phyloP scores from a whole-genome alignment of 2,113 vertebrate genomes.

The Nycticebus coucang region DNA sequence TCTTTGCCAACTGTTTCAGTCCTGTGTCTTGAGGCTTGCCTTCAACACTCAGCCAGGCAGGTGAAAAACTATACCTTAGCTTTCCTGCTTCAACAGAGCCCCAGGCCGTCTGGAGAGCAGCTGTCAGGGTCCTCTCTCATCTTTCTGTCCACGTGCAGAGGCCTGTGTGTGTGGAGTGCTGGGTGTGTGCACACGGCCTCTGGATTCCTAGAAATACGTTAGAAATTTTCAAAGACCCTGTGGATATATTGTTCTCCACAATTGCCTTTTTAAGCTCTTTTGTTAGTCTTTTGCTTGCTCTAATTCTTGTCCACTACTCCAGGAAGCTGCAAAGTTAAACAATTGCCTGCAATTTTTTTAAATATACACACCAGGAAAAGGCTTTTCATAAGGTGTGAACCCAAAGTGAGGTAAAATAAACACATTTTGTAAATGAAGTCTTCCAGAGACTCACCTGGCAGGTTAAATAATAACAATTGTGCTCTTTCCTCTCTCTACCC shows the following conservation, averaged over 20 bases:
- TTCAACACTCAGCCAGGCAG: neutral
- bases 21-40: neutral
- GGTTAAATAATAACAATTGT: neutral
- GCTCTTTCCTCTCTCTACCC: too few relatives aligned
- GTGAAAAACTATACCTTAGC: neutral
- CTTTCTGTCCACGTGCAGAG: neutral
- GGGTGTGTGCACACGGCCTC: neutral
- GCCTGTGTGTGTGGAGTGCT: neutral
- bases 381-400: neutral
- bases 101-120: neutral
- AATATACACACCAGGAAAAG: neutral
- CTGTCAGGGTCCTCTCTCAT: neutral
- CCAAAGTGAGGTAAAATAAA: neutral
- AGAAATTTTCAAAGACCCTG: neutral
- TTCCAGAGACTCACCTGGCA: neutral
- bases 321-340: neutral
- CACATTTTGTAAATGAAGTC: neutral
- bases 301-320: neutral
- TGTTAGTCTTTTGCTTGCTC: neutral
- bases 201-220: neutral
- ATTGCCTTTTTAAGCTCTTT: neutral
- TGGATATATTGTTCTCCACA: neutral
- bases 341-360: neutral
- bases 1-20: neutral
- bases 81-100: neutral